Conservation (phyloP, 2,797 vertebrate species). For the Triplophysa bombifrons region DNA sequence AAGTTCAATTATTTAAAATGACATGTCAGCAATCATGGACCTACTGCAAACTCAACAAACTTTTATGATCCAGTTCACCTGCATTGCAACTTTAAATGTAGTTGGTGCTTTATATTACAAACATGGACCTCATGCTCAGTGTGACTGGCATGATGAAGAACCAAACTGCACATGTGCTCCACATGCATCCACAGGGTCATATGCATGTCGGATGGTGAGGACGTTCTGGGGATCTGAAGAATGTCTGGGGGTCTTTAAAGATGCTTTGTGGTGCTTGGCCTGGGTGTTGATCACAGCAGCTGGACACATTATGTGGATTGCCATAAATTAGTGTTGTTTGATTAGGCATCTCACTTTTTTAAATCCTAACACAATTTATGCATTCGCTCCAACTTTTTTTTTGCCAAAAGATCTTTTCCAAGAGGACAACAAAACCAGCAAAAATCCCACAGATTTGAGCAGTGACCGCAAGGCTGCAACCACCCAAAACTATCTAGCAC, state of each 20-base stretch:
- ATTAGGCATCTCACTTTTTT: background rate
- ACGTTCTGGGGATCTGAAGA: conserved; percentile 17
- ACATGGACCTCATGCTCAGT: conserved; percentile 2
- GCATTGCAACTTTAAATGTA: background rate
- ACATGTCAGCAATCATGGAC: conserved; percentile 10
- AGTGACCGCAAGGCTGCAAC: background rate
- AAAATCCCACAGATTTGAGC: background rate
- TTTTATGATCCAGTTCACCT: conserved; percentile 11
- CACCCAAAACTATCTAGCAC: background rate
- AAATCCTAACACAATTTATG: background rate
- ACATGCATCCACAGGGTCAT: conserved; percentile 19
- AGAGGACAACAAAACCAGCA: background rate
- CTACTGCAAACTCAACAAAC: conserved; percentile 2
- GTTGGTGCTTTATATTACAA: background rate
- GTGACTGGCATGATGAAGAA: conserved; percentile 20
- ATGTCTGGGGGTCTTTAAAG: conserved; percentile 27
- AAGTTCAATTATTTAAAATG: background rate
- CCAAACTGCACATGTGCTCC: conserved; percentile 16
- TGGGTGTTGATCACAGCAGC: conserved; percentile 12
- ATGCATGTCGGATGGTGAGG: background rate
- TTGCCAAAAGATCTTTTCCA: background rate
- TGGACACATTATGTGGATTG: conserved; percentile 13
- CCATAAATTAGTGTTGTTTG: background rate
- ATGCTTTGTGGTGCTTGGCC: conserved; percentile 1
- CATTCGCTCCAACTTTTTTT: too few relatives aligned